Percentiles rank a stretch among this genome's conserved stretches.
Evolutionary conservation across 2,113 vertebrate genomes (phyloP).

Genomic region (Aleadryas rufinucha): DNA sequence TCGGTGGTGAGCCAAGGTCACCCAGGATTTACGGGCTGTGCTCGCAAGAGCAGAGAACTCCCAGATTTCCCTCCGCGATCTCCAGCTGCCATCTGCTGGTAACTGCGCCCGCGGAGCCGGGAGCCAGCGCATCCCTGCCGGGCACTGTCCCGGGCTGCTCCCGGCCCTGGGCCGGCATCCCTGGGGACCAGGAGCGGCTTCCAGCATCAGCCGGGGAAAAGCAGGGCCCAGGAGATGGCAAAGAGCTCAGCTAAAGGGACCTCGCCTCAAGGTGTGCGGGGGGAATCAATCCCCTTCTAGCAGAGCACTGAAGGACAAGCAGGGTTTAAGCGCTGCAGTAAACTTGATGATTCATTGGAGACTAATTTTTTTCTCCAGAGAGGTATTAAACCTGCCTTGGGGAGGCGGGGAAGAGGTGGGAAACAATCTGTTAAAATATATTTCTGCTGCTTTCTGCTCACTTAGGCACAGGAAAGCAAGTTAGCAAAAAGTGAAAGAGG

Average conservation of each 20-base stretch:
- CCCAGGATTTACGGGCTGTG: background rate
- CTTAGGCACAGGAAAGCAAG: background rate
- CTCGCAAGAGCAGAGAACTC: accelerated
- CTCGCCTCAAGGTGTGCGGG: accelerated
- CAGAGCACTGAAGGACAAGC: background rate
- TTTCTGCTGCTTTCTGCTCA: background rate
- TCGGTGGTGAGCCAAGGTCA: background rate
- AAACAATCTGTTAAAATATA: background rate
- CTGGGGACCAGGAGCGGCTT: background rate
- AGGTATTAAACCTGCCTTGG: background rate
- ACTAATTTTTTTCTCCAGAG: background rate
- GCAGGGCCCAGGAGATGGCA: accelerated
- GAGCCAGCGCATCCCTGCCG: accelerated
- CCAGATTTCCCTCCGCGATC: background rate
- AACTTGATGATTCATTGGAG: background rate
- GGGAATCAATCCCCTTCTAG: accelerated
- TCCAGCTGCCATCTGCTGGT: constrained; percentile 67
- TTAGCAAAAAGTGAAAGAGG: background rate
- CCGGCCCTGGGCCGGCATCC: background rate
- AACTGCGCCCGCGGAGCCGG: background rate
- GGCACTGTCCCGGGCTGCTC: background rate
- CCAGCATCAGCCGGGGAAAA: accelerated
- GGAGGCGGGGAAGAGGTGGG: background rate
- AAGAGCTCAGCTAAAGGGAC: background rate
- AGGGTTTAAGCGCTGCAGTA: background rate